phyloP scores from a whole-genome alignment of 2,888 invertebrate species.

The Phyllotreta cruciferae region DNA sequence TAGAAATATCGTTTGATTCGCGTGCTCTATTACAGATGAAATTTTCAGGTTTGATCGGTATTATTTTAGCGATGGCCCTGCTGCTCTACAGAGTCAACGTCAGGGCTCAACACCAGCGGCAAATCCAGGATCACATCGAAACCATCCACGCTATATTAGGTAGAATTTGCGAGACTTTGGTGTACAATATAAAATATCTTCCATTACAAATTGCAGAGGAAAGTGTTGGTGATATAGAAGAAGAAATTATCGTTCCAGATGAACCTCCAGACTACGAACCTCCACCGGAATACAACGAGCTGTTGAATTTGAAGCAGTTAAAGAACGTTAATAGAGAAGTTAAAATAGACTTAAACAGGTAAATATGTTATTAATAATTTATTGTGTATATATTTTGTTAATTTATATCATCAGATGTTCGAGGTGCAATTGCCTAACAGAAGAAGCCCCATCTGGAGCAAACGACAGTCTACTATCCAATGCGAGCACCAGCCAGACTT shows the following conservation, averaged over 20 bases:
- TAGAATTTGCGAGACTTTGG: slow-evolving; percentile 46
- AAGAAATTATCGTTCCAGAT: slow-evolving; percentile 63
- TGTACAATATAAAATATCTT: no score
- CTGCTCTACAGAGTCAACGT: slow-evolving; percentile 70
- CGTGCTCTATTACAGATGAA: background rate
- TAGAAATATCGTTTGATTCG: slow-evolving; percentile 33
- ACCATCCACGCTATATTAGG: slow-evolving; percentile 74
- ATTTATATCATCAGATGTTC: slow-evolving; percentile 23
- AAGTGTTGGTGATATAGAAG: slow-evolving; percentile 55
- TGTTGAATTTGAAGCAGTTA: slow-evolving; percentile 50
- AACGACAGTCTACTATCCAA: slow-evolving; percentile 9
- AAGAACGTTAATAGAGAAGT: slow-evolving; percentile 25
- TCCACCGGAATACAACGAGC: slow-evolving; percentile 75
- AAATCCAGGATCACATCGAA: slow-evolving; percentile 71
- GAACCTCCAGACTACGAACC: slow-evolving; percentile 75
- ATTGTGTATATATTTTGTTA: background rate
- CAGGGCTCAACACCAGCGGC: slow-evolving; percentile 67
- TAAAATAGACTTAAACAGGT: slow-evolving; percentile 17
- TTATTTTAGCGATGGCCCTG: slow-evolving; percentile 69
- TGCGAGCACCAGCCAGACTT: slow-evolving; percentile 40
- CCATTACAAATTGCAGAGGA: slow-evolving; percentile 48
- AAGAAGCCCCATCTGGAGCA: background rate
- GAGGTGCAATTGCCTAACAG: slow-evolving; percentile 19
- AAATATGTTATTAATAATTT: background rate
- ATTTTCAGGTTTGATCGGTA: slow-evolving; percentile 63